A percentile compares a stretch with the other conserved stretches of the same genome.
These are phyloP conservation scores for Onychostruthus taczanowskii DNA, from an alignment of 2,113 vertebrate genomes.

Conservation along the genomic window DNA sequence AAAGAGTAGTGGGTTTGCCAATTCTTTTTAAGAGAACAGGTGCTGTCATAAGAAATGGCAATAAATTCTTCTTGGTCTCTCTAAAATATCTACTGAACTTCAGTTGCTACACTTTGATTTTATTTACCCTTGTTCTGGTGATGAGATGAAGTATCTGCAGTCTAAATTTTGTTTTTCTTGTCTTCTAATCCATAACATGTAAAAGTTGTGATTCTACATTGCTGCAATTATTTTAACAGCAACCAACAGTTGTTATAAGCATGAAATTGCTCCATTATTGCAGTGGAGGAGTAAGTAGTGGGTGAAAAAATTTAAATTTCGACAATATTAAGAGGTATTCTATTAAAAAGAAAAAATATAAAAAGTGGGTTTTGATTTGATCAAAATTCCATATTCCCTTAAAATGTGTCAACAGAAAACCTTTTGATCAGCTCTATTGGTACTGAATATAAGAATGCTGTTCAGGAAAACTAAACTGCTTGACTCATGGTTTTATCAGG, in stretches of 20 bases:
- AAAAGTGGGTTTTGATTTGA: background rate
- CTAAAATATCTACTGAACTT: background rate
- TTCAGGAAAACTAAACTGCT: background rate
- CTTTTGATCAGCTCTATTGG: background rate
- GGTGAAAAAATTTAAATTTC: background rate
- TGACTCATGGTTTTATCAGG: background rate
- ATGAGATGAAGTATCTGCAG: background rate
- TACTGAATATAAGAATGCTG: background rate
- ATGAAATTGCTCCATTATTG: background rate
- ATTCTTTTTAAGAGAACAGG: background rate
- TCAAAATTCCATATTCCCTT: background rate
- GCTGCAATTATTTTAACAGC: background rate
- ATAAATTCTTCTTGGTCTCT: background rate
- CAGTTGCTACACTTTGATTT: background rate
- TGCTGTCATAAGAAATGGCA: background rate
- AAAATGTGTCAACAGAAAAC: background rate
- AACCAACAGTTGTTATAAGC: background rate
- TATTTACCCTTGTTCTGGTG: background rate
- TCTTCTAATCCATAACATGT: background rate
- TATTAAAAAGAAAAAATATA: background rate
- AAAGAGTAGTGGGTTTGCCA: background rate
- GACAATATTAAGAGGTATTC: background rate
- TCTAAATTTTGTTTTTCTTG: background rate
- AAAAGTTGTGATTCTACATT: background rate
- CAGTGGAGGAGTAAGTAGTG: background rate